Conservation (phyloP, 2,113 vertebrate species). For the Eptatretus burgeri region DNA sequence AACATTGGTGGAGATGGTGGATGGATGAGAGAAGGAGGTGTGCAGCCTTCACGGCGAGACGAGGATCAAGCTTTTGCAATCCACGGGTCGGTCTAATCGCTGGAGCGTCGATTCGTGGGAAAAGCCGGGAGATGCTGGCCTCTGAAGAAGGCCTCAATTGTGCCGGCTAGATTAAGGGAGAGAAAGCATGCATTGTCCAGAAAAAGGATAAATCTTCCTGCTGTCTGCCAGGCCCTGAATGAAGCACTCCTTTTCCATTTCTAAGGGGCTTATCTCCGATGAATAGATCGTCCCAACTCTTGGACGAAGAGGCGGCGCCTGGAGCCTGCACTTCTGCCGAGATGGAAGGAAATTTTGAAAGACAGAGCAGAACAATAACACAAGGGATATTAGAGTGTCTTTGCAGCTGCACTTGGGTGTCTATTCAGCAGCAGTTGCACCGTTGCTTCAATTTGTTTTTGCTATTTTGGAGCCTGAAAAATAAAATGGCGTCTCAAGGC, state of each 20-base stretch:
- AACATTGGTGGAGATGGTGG: no score
- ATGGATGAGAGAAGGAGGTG: no score
- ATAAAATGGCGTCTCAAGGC: no score
- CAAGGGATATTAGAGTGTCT: slow-evolving; percentile 3
- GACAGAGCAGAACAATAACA: slow-evolving; percentile 3
- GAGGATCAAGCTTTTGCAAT: neutral
- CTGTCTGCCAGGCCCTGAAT: slow-evolving; percentile 98
- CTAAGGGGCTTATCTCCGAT: slow-evolving; percentile 98
- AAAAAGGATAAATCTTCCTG: slow-evolving; percentile 89
- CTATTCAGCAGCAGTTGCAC: neutral
- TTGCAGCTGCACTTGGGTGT: slow-evolving; percentile 4
- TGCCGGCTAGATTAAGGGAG: slow-evolving; percentile 85
- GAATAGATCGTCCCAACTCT: slow-evolving; percentile 55
- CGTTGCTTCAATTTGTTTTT: no score
- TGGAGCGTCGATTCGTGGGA: slow-evolving; percentile 49
- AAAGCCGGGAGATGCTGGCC: slow-evolving; percentile 39
- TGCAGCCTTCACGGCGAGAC: no score
- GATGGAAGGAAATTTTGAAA: slow-evolving; percentile 2
- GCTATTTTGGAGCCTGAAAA: no score
- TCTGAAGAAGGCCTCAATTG: slow-evolving; percentile 51
- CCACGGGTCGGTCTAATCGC: slow-evolving; percentile 3
- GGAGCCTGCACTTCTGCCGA: slow-evolving; percentile 1
- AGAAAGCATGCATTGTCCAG: slow-evolving; percentile 73
- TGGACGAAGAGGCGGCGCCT: slow-evolving; percentile 4
- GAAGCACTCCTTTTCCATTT: slow-evolving; percentile 62